A percentile compares a stretch with the other conserved stretches of the same genome.
These are phyloP conservation scores for Nylanderia fulva DNA, from an alignment of 1,140 invertebrate species.

Conservation along the genomic window DNA sequence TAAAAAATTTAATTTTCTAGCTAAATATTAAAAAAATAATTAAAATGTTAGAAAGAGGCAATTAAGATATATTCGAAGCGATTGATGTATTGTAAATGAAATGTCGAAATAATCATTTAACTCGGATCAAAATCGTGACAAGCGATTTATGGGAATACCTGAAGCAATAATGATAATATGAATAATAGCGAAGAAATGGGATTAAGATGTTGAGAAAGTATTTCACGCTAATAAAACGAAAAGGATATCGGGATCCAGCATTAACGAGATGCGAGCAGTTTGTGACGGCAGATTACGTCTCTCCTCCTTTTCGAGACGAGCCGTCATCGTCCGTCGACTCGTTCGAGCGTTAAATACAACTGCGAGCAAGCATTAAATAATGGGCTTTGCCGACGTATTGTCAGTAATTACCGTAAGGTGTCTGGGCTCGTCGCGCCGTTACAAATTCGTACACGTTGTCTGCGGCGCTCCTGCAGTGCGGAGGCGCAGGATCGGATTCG, in stretches of 20 bases:
- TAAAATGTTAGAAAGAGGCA: too few species aligned
- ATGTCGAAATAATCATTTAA: not conserved
- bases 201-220: constrained; percentile 41
- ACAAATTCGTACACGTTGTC: constrained; percentile 52
- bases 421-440: constrained; percentile 41
- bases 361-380: constrained; percentile 49
- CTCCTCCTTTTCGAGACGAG: constrained; percentile 22
- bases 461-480: constrained; percentile 21
- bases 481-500: constrained; percentile 35
- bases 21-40: too few species aligned
- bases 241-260: constrained; percentile 28
- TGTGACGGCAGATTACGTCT: constrained; percentile 47
- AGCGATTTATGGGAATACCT: not conserved
- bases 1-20: too few species aligned
- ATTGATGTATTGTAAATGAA: not conserved
- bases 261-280: constrained; percentile 47
- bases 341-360: constrained; percentile 56
- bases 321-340: constrained; percentile 37
- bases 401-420: constrained; percentile 52
- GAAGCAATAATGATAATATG: not conserved
- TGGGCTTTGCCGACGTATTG: constrained; percentile 49
- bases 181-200: constrained; percentile 32
- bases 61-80: not conserved
- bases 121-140: not conserved
- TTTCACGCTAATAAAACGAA: constrained; percentile 19